Evolutionary conservation across 2,888 invertebrate species (phyloP).

Genomic region (Ditylenchus weischeri): DNA sequence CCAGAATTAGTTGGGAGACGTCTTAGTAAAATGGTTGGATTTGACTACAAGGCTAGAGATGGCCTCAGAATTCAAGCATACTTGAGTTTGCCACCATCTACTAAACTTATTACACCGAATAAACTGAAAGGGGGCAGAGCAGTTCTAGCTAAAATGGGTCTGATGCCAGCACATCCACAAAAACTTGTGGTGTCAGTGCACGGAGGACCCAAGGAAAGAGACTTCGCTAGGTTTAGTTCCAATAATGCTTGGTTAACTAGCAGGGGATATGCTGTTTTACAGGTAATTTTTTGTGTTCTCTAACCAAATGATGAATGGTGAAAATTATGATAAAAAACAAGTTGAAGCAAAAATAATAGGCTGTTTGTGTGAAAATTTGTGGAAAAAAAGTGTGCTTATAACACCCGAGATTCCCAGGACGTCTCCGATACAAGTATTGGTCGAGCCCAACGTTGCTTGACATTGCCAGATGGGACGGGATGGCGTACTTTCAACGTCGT

Average conservation of each 20-base stretch:
- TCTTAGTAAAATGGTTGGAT: constrained; percentile 51
- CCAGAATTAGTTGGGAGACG: constrained; percentile 45
- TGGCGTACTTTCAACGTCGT: too few relatives aligned
- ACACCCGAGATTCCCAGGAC: too few relatives aligned
- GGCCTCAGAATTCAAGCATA: constrained; percentile 53
- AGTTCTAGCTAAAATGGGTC: constrained; percentile 47
- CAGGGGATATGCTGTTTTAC: constrained; percentile 55
- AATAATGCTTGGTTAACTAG: constrained; percentile 53
- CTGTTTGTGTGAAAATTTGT: too few relatives aligned
- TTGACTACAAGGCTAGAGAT: constrained; percentile 52
- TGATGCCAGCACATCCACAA: constrained; percentile 50
- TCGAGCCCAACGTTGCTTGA: too few relatives aligned
- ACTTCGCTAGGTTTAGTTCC: constrained; percentile 48
- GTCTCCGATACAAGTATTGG: too few relatives aligned
- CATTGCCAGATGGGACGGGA: too few relatives aligned
- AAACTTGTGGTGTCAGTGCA: constrained; percentile 52
- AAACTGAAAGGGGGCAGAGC: constrained; percentile 46
- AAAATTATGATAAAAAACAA: too few relatives aligned
- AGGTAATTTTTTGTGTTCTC: constrained; percentile 26
- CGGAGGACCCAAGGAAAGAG: constrained; percentile 54
- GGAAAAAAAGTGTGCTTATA: too few relatives aligned
- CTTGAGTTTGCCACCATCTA: constrained; percentile 48
- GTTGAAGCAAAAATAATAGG: too few relatives aligned
- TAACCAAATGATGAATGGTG: too few relatives aligned
- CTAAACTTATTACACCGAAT: constrained; percentile 33